Evolutionary conservation across 2,113 vertebrate species (phyloP).

Genomic region (Periophthalmus modestus): DNA sequence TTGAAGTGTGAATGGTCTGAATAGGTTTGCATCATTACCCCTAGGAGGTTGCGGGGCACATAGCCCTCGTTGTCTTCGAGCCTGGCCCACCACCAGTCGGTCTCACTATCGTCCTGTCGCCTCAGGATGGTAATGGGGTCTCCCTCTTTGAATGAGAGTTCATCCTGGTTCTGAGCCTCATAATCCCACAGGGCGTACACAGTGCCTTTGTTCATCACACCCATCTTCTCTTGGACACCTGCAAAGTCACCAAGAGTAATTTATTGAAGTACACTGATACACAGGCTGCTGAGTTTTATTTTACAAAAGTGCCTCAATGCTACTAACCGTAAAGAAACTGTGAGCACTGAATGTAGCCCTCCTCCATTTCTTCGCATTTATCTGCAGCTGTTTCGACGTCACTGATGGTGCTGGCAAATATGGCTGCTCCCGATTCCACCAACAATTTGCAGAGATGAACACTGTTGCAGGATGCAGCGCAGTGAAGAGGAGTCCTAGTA

Average conservation of each 20-base stretch:
- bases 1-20: background rate
- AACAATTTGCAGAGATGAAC: slow-evolving; percentile 96
- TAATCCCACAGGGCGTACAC: slow-evolving; percentile 93
- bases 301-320: background rate
- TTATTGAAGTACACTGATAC: background rate
- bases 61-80: slow-evolving; percentile 93
- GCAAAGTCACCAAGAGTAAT: background rate
- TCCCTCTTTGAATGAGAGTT: slow-evolving; percentile 90
- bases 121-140: slow-evolving; percentile 89
- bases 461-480: slow-evolving; percentile 97
- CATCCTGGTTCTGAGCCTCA: slow-evolving; percentile 87
- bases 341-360: slow-evolving; percentile 95
- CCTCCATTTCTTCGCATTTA: slow-evolving; percentile 98
- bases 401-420: slow-evolving; percentile 97
- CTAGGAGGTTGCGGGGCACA: slow-evolving; percentile 93
- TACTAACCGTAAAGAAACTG: slow-evolving; percentile 91
- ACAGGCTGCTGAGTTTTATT: background rate
- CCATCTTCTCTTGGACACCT: slow-evolving; percentile 98
- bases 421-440: slow-evolving; percentile 96
- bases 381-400: slow-evolving; percentile 96
- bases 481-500: slow-evolving; percentile 94
- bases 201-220: slow-evolving; percentile 96
- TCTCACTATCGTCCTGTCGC: slow-evolving; percentile 91
- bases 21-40: slow-evolving; percentile 77
- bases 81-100: slow-evolving; percentile 97